Evolutionary conservation across 2,797 vertebrate genomes (phyloP).

Genomic region (Gymnothorax reevesii): DNA sequence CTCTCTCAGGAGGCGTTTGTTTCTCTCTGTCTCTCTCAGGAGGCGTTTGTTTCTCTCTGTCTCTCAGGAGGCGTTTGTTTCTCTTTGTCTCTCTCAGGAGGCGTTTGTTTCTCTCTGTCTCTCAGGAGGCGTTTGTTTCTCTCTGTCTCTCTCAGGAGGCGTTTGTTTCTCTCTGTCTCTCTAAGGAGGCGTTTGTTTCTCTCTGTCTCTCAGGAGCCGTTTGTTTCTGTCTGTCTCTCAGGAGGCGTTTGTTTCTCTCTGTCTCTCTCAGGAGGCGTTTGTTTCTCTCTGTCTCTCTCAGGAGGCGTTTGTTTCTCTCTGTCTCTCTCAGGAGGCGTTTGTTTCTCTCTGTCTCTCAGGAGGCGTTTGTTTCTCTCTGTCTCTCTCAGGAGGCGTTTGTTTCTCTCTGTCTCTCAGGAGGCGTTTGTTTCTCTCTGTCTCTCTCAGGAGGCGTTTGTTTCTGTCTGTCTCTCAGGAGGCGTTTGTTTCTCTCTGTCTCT

Average conservation of each 20-base stretch:
- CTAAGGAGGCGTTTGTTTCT: too few relatives aligned
- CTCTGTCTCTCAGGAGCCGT: constrained; percentile 45
- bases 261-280: not conserved
- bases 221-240: constrained; percentile 47
- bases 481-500: not conserved
- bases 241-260: constrained; percentile 58
- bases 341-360: constrained; percentile 25
- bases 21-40: not conserved
- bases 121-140: constrained; percentile 58
- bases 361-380: not conserved
- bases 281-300: not conserved
- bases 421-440: not conserved
- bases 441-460: constrained; percentile 60
- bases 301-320: too few relatives aligned
- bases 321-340: constrained; percentile 55
- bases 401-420: too few relatives aligned
- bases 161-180: not conserved
- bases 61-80: not conserved
- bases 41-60: constrained; percentile 62
- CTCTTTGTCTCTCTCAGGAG: not conserved
- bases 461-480: too few relatives aligned
- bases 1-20: too few relatives aligned
- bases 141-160: not conserved
- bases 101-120: not conserved
- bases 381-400: not conserved